Evolutionary conservation across 2,797 vertebrate genomes (phyloP).

Genomic region (Moxostoma hubbsi): DNA sequence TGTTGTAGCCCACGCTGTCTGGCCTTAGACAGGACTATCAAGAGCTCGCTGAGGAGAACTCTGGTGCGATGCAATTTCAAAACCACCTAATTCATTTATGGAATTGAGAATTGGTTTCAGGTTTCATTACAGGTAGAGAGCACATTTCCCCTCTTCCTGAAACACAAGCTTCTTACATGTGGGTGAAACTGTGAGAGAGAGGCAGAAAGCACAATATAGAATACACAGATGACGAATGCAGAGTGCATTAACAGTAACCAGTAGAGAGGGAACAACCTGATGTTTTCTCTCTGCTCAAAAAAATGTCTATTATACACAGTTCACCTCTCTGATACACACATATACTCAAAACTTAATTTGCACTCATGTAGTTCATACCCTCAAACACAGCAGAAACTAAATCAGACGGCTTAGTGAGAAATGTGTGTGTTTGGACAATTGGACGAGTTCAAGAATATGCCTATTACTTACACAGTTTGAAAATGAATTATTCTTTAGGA

Average conservation of each 20-base stretch:
- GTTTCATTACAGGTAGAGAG: slow-evolving; percentile 56
- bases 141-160: slow-evolving; percentile 55
- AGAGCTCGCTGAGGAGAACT: slow-evolving; percentile 36
- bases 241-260: slow-evolving; percentile 27
- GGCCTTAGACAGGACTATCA: slow-evolving; percentile 38
- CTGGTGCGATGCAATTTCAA: slow-evolving; percentile 52
- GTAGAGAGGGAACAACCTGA: neutral
- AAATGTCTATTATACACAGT: neutral
- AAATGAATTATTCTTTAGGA: too few species aligned
- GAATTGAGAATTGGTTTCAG: slow-evolving; percentile 54
- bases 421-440: slow-evolving; percentile 3
- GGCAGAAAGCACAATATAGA: slow-evolving; percentile 18
- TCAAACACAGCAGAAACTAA: neutral
- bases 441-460: neutral
- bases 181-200: slow-evolving; percentile 36
- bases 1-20: slow-evolving; percentile 57
- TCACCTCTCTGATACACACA: neutral
- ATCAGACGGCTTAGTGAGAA: neutral
- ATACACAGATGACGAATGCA: slow-evolving; percentile 27
- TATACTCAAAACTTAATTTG: neutral
- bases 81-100: slow-evolving; percentile 63
- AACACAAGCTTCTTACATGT: slow-evolving; percentile 55
- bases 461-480: too few species aligned
- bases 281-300: slow-evolving; percentile 6
- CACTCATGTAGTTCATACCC: neutral